A percentile compares a stretch with the other conserved stretches of the same genome.
Evolutionary conservation across 2,797 vertebrate species (phyloP).

Genomic region (Peromyscus aztecus): DNA sequence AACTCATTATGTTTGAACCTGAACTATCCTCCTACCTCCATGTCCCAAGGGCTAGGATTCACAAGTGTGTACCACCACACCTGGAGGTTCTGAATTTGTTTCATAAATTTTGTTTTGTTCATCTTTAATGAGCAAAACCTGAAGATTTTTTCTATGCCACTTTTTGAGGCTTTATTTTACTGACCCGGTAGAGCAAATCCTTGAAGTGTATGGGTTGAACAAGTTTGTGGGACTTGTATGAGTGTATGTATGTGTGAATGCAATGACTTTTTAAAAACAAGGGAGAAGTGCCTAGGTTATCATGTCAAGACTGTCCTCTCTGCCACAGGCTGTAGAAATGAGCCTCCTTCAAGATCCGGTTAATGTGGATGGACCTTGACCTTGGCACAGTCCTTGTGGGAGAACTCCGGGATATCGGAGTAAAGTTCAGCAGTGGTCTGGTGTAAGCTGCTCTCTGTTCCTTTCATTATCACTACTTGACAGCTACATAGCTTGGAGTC

Average conservation of each 20-base stretch:
- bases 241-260: background rate
- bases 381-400: slow-evolving; percentile 88
- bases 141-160: background rate
- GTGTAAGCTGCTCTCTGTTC: slow-evolving; percentile 87
- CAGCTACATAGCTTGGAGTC: background rate
- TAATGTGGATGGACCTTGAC: slow-evolving; percentile 92
- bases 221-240: background rate
- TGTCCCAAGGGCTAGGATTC: background rate
- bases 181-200: background rate
- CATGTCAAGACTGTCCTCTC: slow-evolving; percentile 90
- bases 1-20: background rate
- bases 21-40: background rate
- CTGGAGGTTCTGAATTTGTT: background rate
- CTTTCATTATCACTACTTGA: slow-evolving; percentile 89
- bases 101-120: background rate
- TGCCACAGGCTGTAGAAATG: slow-evolving; percentile 95
- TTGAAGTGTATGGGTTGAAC: background rate
- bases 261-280: slow-evolving; percentile 83
- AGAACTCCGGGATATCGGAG: slow-evolving; percentile 86
- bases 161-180: background rate
- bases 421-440: slow-evolving; percentile 89
- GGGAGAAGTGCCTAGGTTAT: slow-evolving; percentile 86
- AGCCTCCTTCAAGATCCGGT: slow-evolving; percentile 95
- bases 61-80: background rate
- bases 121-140: background rate